Evolutionary conservation across 1,140 invertebrate genomes (phyloP).

Genomic region (Trissolcus basalis): DNA sequence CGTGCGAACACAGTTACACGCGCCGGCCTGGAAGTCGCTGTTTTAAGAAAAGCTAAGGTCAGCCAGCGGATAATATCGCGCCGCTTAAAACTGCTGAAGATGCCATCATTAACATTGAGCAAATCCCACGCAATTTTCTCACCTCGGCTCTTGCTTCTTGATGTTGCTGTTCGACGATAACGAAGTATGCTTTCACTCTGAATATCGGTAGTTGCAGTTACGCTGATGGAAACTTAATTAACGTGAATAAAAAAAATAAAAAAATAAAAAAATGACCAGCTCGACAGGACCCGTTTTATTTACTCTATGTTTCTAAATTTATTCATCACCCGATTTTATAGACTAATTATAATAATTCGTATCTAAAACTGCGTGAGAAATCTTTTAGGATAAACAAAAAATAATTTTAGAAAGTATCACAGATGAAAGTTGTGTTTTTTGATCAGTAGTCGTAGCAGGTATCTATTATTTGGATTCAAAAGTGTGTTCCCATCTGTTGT

Average conservation of each 20-base stretch:
- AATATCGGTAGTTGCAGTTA: constrained; percentile 48
- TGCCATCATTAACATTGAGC: constrained; percentile 56
- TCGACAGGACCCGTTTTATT: constrained; percentile 1
- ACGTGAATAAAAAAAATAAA: constrained; percentile 4
- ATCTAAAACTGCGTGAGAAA: too few species aligned
- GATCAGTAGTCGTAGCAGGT: too few species aligned
- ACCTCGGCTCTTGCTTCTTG: constrained; percentile 25
- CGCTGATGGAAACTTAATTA: constrained; percentile 31
- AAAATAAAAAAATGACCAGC: constrained; percentile 1
- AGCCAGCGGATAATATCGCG: constrained; percentile 48
- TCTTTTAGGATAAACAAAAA: too few species aligned
- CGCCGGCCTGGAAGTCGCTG: constrained; percentile 13
- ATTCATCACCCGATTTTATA: too few species aligned
- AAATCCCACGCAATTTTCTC: constrained; percentile 51
- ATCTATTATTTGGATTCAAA: too few species aligned
- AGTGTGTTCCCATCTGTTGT: too few species aligned
- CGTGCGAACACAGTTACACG: constrained; percentile 43
- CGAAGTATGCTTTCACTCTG: constrained; percentile 60
- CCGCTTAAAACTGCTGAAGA: constrained; percentile 24
- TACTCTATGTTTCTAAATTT: too few species aligned
- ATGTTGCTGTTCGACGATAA: constrained; percentile 33
- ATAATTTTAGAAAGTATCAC: too few species aligned
- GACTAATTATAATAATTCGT: too few species aligned
- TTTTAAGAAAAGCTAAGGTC: constrained; percentile 47
- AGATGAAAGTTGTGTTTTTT: too few species aligned